Evolutionary conservation across 2,888 invertebrate species (phyloP).

Genomic region (Autographa pulchrina): DNA sequence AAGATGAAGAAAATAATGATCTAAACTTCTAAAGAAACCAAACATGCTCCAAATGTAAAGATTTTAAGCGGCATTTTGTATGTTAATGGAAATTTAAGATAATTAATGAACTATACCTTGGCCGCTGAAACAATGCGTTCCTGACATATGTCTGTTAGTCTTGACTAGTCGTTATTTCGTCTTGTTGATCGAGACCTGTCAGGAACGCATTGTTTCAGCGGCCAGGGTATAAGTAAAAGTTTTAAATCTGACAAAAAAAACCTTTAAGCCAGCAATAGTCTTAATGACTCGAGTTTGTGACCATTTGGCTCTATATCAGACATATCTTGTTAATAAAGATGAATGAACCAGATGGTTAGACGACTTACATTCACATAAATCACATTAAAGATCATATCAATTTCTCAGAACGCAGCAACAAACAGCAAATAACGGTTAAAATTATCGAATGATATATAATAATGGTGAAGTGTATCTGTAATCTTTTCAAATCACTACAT

Average conservation of each 20-base stretch:
- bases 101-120: no score
- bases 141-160: no score
- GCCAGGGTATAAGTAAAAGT: no score
- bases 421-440: background rate
- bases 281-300: background rate
- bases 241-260: background rate
- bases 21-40: no score
- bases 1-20: slow-evolving; percentile 1
- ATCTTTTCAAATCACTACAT: background rate
- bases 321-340: background rate
- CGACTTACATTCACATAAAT: slow-evolving; percentile 17
- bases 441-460: slow-evolving; percentile 2
- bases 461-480: background rate
- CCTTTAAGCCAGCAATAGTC: background rate
- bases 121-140: no score
- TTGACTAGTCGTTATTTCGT: no score
- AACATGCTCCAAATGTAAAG: background rate
- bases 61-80: background rate
- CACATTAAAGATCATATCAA: slow-evolving; percentile 15
- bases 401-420: slow-evolving; percentile 21
- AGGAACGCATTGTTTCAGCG: no score
- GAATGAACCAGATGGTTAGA: slow-evolving; percentile 36
- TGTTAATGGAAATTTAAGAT: no score
- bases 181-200: no score
- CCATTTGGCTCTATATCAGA: background rate